A percentile compares a stretch with the other conserved stretches of the same genome.
Evolutionary conservation across 1,140 invertebrate genomes (phyloP).

Genomic region (Metopolophium dirhodum): DNA sequence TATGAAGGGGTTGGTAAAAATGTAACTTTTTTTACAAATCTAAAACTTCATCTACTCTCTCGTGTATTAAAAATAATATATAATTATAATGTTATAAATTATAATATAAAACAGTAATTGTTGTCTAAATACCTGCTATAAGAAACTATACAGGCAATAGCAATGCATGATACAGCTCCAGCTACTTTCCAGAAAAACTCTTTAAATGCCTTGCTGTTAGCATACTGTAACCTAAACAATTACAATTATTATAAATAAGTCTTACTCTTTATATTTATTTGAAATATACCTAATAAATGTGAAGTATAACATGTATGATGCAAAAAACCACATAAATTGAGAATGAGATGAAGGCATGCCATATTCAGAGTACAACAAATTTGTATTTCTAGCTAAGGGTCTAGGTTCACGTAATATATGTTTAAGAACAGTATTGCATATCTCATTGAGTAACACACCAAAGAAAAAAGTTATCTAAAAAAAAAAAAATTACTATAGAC

Average conservation of each 20-base stretch:
- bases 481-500: slow-evolving; percentile 26
- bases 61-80: not conserved
- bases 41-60: not conserved
- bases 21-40: not conserved
- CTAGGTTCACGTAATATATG: slow-evolving; percentile 81
- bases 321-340: slow-evolving; percentile 93
- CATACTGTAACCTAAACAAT: slow-evolving; percentile 77
- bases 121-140: slow-evolving; percentile 63
- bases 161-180: slow-evolving; percentile 70
- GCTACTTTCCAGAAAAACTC: slow-evolving; percentile 78
- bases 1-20: not conserved
- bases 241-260: not conserved
- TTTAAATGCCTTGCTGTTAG: slow-evolving; percentile 70
- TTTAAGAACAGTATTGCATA: slow-evolving; percentile 82
- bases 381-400: slow-evolving; percentile 71
- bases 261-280: not conserved
- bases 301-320: slow-evolving; percentile 84
- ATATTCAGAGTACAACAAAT: slow-evolving; percentile 79
- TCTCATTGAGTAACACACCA: slow-evolving; percentile 81
- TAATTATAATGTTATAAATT: too few species aligned
- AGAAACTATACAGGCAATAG: slow-evolving; percentile 70
- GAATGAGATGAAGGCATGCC: slow-evolving; percentile 94
- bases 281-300: slow-evolving; percentile 79
- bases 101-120: not conserved
- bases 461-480: slow-evolving; percentile 85